Evolutionary conservation across 2,113 vertebrate genomes (phyloP).

Genomic region (Sprattus sprattus): DNA sequence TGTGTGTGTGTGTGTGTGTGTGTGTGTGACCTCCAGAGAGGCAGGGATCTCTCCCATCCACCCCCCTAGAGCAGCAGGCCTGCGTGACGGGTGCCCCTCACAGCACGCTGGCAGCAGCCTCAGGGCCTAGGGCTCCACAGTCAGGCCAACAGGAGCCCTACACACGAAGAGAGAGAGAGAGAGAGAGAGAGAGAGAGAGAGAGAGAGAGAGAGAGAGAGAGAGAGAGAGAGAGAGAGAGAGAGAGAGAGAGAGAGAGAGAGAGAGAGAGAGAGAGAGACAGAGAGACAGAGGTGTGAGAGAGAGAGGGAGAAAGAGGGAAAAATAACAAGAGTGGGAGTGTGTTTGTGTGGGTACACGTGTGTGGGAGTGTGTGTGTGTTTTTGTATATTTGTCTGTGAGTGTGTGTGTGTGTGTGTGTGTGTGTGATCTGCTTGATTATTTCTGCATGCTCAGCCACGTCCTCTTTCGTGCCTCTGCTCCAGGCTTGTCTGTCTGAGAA

Average conservation of each 20-base stretch:
- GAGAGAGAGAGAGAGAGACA: constrained; percentile 6
- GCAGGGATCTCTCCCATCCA: background rate
- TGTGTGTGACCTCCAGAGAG: background rate
- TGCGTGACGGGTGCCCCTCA: constrained; percentile 33
- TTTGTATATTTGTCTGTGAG: no score
- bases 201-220: constrained; percentile 5
- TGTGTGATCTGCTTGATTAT: background rate
- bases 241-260: constrained; percentile 16
- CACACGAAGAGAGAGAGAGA: background rate
- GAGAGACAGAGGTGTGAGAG: background rate
- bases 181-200: background rate
- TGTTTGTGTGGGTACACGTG: background rate
- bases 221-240: constrained; percentile 18
- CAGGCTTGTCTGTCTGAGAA: constrained; percentile 41
- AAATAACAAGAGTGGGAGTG: background rate
- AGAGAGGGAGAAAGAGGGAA: constrained; percentile 37
- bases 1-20: constrained; percentile 18
- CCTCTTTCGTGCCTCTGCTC: background rate
- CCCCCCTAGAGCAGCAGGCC: background rate
- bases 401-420: background rate
- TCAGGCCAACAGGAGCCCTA: constrained; percentile 18
- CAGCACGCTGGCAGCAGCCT: constrained; percentile 20
- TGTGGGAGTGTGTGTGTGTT: background rate
- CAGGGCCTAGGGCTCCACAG: background rate
- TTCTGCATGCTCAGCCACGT: background rate